Percentiles rank a stretch among this genome's conserved stretches.
These are phyloP conservation scores for Drosophila ananassae DNA, from an alignment of 1,140 invertebrate genomes.

Conservation along the genomic window DNA sequence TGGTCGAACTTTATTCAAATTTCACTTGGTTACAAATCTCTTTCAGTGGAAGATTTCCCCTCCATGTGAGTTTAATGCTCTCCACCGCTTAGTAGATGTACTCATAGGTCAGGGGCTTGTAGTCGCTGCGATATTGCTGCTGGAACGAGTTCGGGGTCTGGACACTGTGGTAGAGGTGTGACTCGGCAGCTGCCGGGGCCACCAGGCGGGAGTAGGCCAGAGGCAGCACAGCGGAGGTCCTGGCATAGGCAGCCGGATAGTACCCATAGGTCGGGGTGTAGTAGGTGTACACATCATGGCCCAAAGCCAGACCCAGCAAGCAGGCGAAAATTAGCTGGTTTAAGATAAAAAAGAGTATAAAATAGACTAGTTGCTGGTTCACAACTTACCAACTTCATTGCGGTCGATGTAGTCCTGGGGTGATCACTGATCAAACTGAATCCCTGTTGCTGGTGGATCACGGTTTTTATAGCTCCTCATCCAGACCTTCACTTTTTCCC, in stretches of 20 bases:
- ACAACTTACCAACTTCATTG: slow-evolving; percentile 62
- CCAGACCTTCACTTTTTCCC: slow-evolving; percentile 33
- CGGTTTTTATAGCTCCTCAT: slow-evolving; percentile 56
- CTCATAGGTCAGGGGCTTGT: slow-evolving; percentile 73
- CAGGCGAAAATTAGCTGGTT: slow-evolving; percentile 56
- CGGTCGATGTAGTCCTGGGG: slow-evolving; percentile 23
- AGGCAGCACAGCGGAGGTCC: slow-evolving; percentile 37
- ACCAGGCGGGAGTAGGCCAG: slow-evolving; percentile 69
- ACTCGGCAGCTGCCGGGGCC: slow-evolving; percentile 45
- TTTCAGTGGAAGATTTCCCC: not conserved
- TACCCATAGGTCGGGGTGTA: slow-evolving; percentile 57
- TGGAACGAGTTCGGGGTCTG: slow-evolving; percentile 72
- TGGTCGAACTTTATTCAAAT: slow-evolving; percentile 71
- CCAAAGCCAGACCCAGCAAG: slow-evolving; percentile 49
- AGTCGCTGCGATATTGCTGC: slow-evolving; percentile 78
- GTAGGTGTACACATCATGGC: slow-evolving; percentile 56
- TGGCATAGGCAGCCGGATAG: slow-evolving; percentile 38
- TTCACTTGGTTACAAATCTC: slow-evolving; percentile 36
- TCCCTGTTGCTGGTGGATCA: not conserved
- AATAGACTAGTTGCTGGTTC: slow-evolving; percentile 12
- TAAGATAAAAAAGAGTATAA: not conserved
- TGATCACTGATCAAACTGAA: slow-evolving; percentile 44
- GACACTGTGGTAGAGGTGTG: slow-evolving; percentile 75
- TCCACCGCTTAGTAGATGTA: slow-evolving; percentile 50
- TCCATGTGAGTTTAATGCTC: slow-evolving; percentile 14